Conservation (phyloP, 2,113 vertebrate genomes). For the Canis aureus region DNA sequence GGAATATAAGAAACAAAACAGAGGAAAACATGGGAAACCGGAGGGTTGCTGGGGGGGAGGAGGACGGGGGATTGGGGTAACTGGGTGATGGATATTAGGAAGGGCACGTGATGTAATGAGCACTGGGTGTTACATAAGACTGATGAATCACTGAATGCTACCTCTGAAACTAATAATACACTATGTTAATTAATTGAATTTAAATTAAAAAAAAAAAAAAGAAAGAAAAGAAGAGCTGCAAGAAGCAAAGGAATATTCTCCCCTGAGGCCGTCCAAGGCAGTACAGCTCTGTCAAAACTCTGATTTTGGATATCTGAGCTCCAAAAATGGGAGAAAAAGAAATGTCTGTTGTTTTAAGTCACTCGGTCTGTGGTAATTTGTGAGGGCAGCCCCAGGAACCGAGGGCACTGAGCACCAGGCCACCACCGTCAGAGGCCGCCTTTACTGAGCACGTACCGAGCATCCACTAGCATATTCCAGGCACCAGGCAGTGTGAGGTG, state of each 20-base stretch:
- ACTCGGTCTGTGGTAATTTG: neutral
- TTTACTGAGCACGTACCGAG: neutral
- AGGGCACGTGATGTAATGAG: no score
- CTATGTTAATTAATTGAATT: no score
- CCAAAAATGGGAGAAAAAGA: neutral
- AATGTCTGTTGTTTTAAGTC: neutral
- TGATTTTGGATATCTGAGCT: neutral
- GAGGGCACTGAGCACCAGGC: accelerated
- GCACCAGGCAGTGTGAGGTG: neutral
- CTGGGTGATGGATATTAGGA: no score
- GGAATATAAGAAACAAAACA: no score
- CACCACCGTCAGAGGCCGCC: accelerated
- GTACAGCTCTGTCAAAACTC: neutral
- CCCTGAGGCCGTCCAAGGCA: neutral
- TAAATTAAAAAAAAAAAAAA: no score
- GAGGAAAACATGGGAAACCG: no score
- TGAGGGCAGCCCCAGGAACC: neutral
- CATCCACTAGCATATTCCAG: neutral
- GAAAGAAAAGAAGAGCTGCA: neutral
- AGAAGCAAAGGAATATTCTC: neutral
- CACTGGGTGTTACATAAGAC: no score
- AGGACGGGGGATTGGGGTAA: no score
- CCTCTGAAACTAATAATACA: no score
- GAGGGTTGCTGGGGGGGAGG: no score
- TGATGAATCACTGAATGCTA: no score